These are phyloP conservation scores for Drosophila mayri DNA, from an alignment of 1,140 invertebrate species.

Conservation along the genomic window DNA sequence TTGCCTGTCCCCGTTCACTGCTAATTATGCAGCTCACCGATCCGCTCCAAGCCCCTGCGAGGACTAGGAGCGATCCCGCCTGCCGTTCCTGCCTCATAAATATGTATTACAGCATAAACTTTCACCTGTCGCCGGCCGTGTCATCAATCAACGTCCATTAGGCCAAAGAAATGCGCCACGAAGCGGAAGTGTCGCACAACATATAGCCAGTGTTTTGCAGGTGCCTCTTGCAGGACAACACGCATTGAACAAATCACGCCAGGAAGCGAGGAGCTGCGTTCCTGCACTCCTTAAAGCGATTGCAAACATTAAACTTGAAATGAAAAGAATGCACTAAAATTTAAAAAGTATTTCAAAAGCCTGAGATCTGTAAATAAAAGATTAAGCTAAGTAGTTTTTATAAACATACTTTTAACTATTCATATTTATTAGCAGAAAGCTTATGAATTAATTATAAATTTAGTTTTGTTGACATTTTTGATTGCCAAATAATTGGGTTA, in stretches of 20 bases:
- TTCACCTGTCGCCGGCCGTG: constrained; percentile 68
- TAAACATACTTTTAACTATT: not conserved
- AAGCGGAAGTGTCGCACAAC: constrained; percentile 70
- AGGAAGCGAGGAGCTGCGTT: not conserved
- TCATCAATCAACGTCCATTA: constrained; percentile 77
- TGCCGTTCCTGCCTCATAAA: constrained; percentile 32
- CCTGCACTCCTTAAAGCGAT: too few species aligned
- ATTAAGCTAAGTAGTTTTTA: not conserved
- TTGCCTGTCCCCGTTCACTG: constrained; percentile 33
- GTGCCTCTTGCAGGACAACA: constrained; percentile 34
- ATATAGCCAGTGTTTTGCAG: constrained; percentile 24
- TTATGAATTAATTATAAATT: not conserved
- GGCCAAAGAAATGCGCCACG: constrained; percentile 69
- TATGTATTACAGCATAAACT: constrained; percentile 63
- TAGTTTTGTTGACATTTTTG: not conserved
- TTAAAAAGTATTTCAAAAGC: not conserved
- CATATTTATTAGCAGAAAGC: not conserved
- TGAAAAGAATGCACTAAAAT: not conserved
- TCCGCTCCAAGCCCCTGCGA: constrained; percentile 3
- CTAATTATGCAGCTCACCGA: constrained; percentile 66
- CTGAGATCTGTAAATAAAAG: not conserved
- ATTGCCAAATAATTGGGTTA: not conserved
- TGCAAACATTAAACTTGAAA: not conserved
- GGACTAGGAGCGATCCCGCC: constrained; percentile 9
- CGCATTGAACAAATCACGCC: constrained; percentile 48